Conservation (phyloP, 30 jellyfish, hydroid and myxozoan species). For the Cassiopea xamachana region DNA sequence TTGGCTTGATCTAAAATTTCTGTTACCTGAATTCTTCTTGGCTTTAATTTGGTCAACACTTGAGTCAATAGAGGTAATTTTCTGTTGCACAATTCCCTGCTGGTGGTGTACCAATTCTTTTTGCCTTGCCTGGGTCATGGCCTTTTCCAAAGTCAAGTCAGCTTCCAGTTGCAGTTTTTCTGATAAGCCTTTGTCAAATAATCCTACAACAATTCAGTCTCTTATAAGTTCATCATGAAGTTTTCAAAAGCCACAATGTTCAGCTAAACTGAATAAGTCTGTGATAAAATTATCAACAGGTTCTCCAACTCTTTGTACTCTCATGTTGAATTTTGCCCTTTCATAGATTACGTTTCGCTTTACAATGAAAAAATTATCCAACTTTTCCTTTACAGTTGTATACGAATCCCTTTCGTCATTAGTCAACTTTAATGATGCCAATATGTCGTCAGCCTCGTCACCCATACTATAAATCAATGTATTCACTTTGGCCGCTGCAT, state of each 20-base stretch:
- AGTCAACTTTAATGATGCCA: constrained; percentile 16
- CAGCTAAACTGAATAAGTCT: constrained; percentile 12
- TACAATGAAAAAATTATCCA: constrained; percentile 16
- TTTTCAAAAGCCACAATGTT: constrained; percentile 36
- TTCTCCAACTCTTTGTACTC: constrained; percentile 33
- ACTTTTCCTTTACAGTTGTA: constrained; percentile 9
- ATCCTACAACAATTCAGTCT: constrained; percentile 43
- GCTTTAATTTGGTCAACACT: constrained; percentile 25
- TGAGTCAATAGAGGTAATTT: background rate
- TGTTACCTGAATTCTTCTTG: constrained; percentile 13
- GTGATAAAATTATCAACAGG: constrained; percentile 14
- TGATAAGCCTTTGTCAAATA: background rate
- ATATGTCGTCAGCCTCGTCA: constrained; percentile 22
- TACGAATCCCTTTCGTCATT: constrained; percentile 10
- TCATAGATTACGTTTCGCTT: constrained; percentile 40
- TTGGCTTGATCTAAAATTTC: background rate
- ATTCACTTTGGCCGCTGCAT: constrained; percentile 12
- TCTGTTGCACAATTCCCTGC: constrained; percentile 3
- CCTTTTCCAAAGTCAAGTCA: constrained; percentile 8
- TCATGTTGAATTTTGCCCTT: constrained; percentile 20
- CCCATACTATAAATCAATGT: constrained; percentile 16
- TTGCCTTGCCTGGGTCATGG: background rate
- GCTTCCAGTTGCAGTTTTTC: constrained; percentile 41
- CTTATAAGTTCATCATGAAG: constrained; percentile 52
- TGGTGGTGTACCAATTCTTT: constrained; percentile 24